phyloP scores from a whole-genome alignment of 2,888 invertebrate genomes.

The Argyresthia goedartella region DNA sequence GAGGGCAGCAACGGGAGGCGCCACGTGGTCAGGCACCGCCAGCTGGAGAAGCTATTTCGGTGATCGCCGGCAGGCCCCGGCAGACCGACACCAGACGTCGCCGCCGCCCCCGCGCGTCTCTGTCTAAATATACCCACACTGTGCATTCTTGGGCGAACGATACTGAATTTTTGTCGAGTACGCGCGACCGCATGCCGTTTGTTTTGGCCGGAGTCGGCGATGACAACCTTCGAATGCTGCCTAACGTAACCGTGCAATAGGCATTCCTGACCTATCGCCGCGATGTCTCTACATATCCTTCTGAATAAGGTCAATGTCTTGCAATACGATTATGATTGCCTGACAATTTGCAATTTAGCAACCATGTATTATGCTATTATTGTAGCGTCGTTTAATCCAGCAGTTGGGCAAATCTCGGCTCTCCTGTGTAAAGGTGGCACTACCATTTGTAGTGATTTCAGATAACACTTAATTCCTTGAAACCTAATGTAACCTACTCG shows the following conservation, averaged over 20 bases:
- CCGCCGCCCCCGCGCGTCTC: conserved; percentile 69
- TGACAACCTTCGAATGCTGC: conserved; percentile 2
- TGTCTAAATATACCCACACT: conserved; percentile 64
- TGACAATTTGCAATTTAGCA: neutral
- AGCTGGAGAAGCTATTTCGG: conserved; percentile 69
- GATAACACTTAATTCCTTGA: no score
- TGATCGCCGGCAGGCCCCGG: conserved; percentile 72
- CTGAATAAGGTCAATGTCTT: conserved; percentile 1
- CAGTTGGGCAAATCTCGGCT: no score
- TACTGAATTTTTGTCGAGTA: conserved; percentile 72
- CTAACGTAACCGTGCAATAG: neutral
- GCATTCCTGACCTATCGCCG: no score
- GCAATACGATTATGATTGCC: neutral
- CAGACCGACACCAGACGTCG: conserved; percentile 72
- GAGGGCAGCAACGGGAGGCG: conserved; percentile 20
- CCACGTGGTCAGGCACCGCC: conserved; percentile 67
- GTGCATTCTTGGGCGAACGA: conserved; percentile 71
- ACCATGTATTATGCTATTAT: no score
- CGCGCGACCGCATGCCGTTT: conserved; percentile 67
- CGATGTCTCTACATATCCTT: neutral
- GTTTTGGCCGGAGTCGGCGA: conserved; percentile 42
- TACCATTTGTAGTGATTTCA: no score
- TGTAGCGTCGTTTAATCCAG: no score
- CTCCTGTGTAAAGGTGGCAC: no score
- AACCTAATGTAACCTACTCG: no score